Base-by-base conservation (phyloP, 2,113 vertebrate genomes). In the Entosphenus tridentatus region DNA sequence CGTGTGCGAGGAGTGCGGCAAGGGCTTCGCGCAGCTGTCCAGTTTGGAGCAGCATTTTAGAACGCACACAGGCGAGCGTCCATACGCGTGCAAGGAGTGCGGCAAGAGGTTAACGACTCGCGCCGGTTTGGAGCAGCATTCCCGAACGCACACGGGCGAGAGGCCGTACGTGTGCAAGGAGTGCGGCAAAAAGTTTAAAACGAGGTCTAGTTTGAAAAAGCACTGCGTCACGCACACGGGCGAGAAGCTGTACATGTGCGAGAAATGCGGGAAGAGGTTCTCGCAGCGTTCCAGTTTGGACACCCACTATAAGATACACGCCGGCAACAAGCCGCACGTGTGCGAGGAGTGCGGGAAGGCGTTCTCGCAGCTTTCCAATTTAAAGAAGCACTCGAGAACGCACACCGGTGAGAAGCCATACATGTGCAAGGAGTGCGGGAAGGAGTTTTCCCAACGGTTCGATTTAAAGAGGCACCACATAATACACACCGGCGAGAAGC, bases 61-160 rank as follows among this genome's bases (percentile, higher is more conserved):
- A n/a, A 65, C 62, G 21, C 62, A 65, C 62, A 65, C 62, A 10
- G 62, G 62, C 62, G 62, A 65, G 62, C n/a, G 21, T n/a, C 62
- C 62, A 8, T 65, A 65, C 21, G n/a, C n/a, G 62, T 65, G 62
- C 21, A 21, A 65, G 21, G 62, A 65, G 21, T 65, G 62, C 62
- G 62, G 62, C n/a, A 65, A 65, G 21, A 65, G n/a, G 39, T 39
- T 39, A 39, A 39, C 39, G 39, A 39, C 39, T 39, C 39, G 39
- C 6, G 39, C 39, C 39, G 39, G 39, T 39, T 65, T 65, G 62
- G 21, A 65, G n/a, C n/a, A 65, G 62, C 62, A 65, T 21, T 65
- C n/a, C 10, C 62, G 62, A n/a, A 21, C 21, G 10, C 62, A 65
- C 21, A 65, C 62, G 2, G 62, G 62, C n/a, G 62, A 65, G 62